Percentiles rank a stretch among this genome's conserved stretches.
phyloP scores from a whole-genome alignment of 2,888 invertebrate genomes.

The Caenorhabditis sp. region DNA sequence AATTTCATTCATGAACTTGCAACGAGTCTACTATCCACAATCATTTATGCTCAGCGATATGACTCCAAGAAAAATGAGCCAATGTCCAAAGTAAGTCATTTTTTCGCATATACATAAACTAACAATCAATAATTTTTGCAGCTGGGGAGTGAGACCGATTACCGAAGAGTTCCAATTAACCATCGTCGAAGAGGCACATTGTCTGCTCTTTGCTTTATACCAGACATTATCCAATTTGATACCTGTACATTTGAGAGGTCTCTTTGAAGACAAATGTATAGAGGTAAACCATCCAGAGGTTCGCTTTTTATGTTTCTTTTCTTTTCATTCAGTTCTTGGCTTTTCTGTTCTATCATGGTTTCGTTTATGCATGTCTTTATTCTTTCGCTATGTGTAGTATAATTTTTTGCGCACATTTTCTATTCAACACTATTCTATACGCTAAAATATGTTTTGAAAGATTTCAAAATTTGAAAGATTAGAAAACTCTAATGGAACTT shows the following conservation, averaged over 20 bases:
- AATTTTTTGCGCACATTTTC: too few relatives aligned
- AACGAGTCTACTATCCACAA: conserved; percentile 71
- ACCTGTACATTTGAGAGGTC: conserved; percentile 58
- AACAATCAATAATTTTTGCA: too few relatives aligned
- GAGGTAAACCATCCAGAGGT: conserved; percentile 52
- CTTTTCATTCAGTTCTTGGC: background rate
- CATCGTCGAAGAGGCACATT: conserved; percentile 67
- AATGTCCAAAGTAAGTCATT: conserved; percentile 57
- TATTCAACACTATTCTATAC: too few relatives aligned
- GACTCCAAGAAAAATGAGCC: conserved; percentile 80
- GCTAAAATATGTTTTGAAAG: too few relatives aligned
- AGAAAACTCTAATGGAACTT: too few relatives aligned
- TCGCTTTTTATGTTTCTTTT: conserved; percentile 4
- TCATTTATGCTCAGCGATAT: conserved; percentile 89
- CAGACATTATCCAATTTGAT: conserved; percentile 64
- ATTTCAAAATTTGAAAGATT: too few relatives aligned
- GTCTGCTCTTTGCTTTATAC: conserved; percentile 63
- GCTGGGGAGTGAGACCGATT: conserved; percentile 68
- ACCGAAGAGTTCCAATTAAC: conserved; percentile 64
- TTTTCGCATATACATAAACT: too few relatives aligned
- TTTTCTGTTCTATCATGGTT: conserved; percentile 12
- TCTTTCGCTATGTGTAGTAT: too few relatives aligned
- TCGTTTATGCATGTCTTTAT: background rate
- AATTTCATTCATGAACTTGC: conserved; percentile 85
- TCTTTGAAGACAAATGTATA: conserved; percentile 66